These are phyloP conservation scores for Eleutherodactylus coqui DNA, from an alignment of 2,797 vertebrate genomes.

Conservation along the genomic window DNA sequence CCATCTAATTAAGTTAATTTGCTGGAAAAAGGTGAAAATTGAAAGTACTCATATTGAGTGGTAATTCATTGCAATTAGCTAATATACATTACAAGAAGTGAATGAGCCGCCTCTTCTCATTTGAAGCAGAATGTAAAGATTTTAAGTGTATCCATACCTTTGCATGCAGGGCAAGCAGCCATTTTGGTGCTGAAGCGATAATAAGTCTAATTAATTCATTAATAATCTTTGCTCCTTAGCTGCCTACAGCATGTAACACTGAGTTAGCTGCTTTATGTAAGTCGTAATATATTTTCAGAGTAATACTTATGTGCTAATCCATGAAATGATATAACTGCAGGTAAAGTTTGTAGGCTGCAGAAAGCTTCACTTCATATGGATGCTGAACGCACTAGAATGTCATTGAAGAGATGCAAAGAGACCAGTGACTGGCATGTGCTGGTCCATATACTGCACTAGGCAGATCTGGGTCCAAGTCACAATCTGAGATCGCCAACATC, in stretches of 20 bases:
- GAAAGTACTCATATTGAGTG: slow-evolving; percentile 26
- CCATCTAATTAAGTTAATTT: slow-evolving; percentile 16
- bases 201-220: slow-evolving; percentile 18
- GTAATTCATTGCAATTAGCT: slow-evolving; percentile 1
- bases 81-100: background rate
- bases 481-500: background rate
- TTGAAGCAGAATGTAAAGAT: slow-evolving; percentile 4
- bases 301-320: background rate
- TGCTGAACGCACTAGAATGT: background rate
- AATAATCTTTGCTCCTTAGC: background rate
- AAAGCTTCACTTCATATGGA: background rate
- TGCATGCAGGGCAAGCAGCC: background rate
- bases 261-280: background rate
- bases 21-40: background rate
- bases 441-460: background rate
- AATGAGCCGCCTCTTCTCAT: background rate
- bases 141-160: slow-evolving; percentile 12
- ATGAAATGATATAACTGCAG: too few species aligned
- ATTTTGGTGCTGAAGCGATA: background rate
- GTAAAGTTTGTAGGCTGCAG: too few species aligned
- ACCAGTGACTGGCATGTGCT: too few species aligned
- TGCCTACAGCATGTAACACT: background rate
- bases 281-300: background rate
- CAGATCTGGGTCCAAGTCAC: background rate
- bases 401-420: too few species aligned